Percentiles rank a stretch among this genome's conserved stretches.
Evolutionary conservation across 2,888 invertebrate species (phyloP).

Genomic region (Nematopogon swammerdamellus): DNA sequence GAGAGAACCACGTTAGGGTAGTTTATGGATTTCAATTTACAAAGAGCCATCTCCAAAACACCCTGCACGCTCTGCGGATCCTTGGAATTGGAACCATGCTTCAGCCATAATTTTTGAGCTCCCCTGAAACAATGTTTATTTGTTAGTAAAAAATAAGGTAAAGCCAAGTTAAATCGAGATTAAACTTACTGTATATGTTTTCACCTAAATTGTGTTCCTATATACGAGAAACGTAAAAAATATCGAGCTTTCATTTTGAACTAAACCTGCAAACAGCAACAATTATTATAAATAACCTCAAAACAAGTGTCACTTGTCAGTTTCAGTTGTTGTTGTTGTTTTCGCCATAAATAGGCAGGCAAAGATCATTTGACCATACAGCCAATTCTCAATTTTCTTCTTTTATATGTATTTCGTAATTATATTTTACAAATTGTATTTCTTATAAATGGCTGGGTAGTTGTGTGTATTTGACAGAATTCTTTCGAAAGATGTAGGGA

Average conservation of each 20-base stretch:
- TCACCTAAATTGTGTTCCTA: constrained; percentile 75
- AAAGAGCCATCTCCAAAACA: constrained; percentile 63
- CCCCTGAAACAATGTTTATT: constrained; percentile 50
- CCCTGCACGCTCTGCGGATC: constrained; percentile 73
- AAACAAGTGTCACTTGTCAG: too few species aligned
- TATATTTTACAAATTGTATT: too few species aligned
- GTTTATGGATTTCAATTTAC: constrained; percentile 50
- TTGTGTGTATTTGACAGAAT: too few species aligned
- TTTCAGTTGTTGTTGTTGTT: too few species aligned
- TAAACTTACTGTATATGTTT: constrained; percentile 8
- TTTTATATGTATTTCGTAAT: too few species aligned
- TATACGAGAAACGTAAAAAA: constrained; percentile 71
- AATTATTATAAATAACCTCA: too few species aligned
- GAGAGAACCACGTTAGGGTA: constrained; percentile 59
- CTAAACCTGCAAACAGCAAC: too few species aligned
- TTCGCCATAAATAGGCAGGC: too few species aligned
- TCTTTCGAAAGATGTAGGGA: too few species aligned
- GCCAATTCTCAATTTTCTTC: too few species aligned
- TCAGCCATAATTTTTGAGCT: constrained; percentile 61
- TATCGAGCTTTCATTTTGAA: constrained; percentile 70
- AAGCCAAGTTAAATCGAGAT: not conserved
- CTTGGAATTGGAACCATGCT: constrained; percentile 35
- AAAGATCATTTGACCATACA: too few species aligned
- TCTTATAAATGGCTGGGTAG: too few species aligned
- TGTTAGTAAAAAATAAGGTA: not conserved